Evolutionary conservation across 1,140 invertebrate genomes (phyloP).

Genomic region (Lordiphosa collinella): DNA sequence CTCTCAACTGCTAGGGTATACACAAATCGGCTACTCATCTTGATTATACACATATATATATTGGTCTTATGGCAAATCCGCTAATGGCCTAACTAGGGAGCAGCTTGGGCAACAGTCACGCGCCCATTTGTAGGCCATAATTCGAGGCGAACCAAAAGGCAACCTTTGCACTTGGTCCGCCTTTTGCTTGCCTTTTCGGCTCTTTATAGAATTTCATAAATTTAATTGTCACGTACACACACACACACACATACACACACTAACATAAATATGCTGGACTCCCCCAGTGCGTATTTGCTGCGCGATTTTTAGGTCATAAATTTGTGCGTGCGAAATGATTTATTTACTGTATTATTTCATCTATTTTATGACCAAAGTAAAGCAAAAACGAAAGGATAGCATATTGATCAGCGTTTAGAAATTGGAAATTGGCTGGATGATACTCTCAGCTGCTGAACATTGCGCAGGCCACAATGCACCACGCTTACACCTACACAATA

Average conservation of each 20-base stretch:
- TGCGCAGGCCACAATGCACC: no score
- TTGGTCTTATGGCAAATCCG: background rate
- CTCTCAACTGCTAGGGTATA: no score
- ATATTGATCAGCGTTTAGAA: no score
- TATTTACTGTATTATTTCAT: conserved; percentile 68
- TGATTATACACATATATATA: background rate
- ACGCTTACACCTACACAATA: no score
- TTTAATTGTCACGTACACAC: conserved; percentile 74
- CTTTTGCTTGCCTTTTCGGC: conserved; percentile 7
- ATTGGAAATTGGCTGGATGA: no score
- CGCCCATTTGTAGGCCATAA: conserved; percentile 23
- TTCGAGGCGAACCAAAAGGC: conserved; percentile 4
- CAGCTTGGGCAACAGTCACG: conserved; percentile 54
- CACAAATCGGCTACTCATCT: background rate
- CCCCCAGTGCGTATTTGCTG: conserved; percentile 31
- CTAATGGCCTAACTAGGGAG: conserved; percentile 51
- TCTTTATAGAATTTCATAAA: conserved; percentile 61
- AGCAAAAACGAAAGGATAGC: background rate
- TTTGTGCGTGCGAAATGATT: conserved; percentile 55
- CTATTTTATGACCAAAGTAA: conserved; percentile 39
- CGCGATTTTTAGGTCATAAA: conserved; percentile 32
- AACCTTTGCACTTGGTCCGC: conserved; percentile 22
- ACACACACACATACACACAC: conserved; percentile 1
- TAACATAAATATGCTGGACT: conserved; percentile 34
- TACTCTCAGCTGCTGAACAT: no score